phyloP scores from a whole-genome alignment of 2,113 vertebrate species.

The Cyrtonyx montezumae region DNA sequence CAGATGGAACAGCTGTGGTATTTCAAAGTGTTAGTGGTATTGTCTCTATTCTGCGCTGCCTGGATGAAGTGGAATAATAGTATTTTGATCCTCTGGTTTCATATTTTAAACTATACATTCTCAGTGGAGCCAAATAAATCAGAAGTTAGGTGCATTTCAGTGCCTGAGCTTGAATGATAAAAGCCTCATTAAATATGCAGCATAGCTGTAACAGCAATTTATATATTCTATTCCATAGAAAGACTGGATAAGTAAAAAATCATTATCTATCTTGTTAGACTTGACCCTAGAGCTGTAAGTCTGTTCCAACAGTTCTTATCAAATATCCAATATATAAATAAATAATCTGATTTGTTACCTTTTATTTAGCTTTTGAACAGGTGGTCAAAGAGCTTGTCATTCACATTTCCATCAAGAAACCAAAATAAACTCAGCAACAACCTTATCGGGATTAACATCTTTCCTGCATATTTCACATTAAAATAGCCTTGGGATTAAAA shows the following conservation, averaged over 20 bases:
- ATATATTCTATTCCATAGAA: not conserved
- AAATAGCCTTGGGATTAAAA: not conserved
- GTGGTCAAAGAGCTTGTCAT: not conserved
- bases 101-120: slow-evolving; percentile 1
- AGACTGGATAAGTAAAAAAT: not conserved
- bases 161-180: not conserved
- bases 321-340: not conserved
- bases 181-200: not conserved
- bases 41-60: not conserved
- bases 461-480: not conserved
- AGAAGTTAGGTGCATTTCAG: not conserved
- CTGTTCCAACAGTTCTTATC: not conserved
- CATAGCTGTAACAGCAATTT: not conserved
- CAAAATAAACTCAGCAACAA: not conserved
- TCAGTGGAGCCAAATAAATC: not conserved
- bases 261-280: not conserved
- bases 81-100: not conserved
- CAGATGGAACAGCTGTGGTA: not conserved
- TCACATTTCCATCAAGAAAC: not conserved
- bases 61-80: not conserved
- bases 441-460: not conserved
- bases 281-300: not conserved
- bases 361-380: not conserved
- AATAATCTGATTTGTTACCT: not conserved
- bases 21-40: not conserved